These are phyloP conservation scores for Astropecten irregularis DNA, from an alignment of 53 echinoderm and acorn worm genomes.

Conservation along the genomic window DNA sequence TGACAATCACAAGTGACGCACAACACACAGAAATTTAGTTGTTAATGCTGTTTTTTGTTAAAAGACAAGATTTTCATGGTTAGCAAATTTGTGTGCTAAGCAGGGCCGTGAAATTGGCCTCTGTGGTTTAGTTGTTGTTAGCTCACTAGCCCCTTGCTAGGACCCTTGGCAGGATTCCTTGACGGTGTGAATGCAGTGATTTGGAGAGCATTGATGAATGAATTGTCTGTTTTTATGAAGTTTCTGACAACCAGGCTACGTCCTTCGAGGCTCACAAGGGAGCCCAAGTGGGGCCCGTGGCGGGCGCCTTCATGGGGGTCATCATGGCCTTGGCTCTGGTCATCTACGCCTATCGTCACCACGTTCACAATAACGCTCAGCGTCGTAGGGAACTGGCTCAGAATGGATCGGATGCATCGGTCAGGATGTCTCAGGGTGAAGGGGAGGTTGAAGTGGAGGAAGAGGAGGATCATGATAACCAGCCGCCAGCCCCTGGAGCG, in stretches of 20 bases:
- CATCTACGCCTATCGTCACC: constrained; percentile 95
- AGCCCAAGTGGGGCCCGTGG: constrained; percentile 96
- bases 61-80: too few relatives aligned
- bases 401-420: constrained; percentile 83
- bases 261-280: constrained; percentile 64
- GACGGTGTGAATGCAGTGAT: too few relatives aligned
- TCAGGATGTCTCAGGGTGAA: constrained; percentile 86
- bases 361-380: constrained; percentile 79
- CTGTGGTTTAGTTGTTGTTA: too few relatives aligned
- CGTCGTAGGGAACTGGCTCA: constrained; percentile 83
- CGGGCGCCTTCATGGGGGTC: constrained; percentile 90
- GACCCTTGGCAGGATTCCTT: too few relatives aligned
- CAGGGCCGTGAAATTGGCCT: too few relatives aligned
- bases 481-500: constrained; percentile 66
- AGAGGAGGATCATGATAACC: constrained; percentile 73
- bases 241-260: background rate
- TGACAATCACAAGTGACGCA: too few relatives aligned
- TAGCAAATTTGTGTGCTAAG: too few relatives aligned
- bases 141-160: too few relatives aligned
- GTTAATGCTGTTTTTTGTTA: too few relatives aligned
- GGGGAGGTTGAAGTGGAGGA: constrained; percentile 69
- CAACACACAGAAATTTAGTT: too few relatives aligned
- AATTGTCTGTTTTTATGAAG: background rate
- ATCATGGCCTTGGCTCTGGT: constrained; percentile 87
- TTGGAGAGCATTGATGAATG: too few relatives aligned